Evolutionary conservation across 2,113 vertebrate species (phyloP), one percentile per base, ranked within the genome.

Genomic region (Oryzias woworae): DNA sequence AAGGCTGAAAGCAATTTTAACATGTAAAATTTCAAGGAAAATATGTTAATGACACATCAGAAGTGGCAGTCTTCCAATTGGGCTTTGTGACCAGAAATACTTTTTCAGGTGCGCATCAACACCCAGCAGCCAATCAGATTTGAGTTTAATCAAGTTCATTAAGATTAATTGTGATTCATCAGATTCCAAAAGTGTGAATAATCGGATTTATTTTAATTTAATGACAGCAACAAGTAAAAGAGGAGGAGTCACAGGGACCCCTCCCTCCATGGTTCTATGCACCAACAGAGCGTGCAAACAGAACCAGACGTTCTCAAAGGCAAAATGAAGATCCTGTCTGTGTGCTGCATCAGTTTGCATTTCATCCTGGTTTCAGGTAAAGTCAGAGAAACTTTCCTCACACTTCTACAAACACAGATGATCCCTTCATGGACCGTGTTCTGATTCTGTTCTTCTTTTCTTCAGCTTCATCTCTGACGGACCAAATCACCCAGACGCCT

Each of bases 381-480:
- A 31, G 2, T 16, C 31, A 7, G 7, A 4, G 3, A n/a, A 22
- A 48, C 51, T 15, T 48, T 59, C 5, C 15, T n/a, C 23, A 22
- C 13, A 44, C 26, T 17, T 18, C 6, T 18, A 0, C 1, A 18
- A 13, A 4, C 26, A 58, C 17, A 46, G 7, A 26, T 7, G 0
- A 8, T 15, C 46, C 3, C 1, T 43, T 20, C 4, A 7, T 28
- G 4, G 4, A 50, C 1, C 31, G 41, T 4, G 17, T 42, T 7
- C 10, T 44, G 20, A 1, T 57, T 57, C n/a, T 56, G 16, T 18
- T n/a, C 41, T 4, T 23, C 64, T 56, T 8, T 18, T n/a, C 41
- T 4, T 23, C 64, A 83, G 83, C 69, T 22, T 72, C 62, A 3
- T 77, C 77, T 47, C 47, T 59, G 0, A 56, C 48, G 23, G 28